A percentile compares a stretch with the other conserved stretches of the same genome.
Evolutionary conservation across 2,113 vertebrate species (phyloP).

Genomic region (Hippocampus barbouri): DNA sequence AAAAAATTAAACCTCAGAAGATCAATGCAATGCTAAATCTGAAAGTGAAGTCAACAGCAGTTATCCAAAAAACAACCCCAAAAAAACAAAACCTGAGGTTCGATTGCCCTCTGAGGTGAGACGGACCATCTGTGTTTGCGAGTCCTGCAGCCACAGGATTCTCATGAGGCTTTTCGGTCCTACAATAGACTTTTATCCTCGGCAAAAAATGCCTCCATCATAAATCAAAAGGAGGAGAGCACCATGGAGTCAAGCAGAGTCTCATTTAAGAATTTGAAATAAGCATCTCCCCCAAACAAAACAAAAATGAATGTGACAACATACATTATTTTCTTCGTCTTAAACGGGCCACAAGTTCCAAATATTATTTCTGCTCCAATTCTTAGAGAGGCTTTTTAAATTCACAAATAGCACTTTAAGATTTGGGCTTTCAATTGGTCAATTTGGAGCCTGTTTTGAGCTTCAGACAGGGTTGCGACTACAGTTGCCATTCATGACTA

Average conservation of each 20-base stretch:
- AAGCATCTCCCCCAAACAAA: not conserved
- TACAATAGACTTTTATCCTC: not conserved
- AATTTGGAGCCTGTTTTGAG: not conserved
- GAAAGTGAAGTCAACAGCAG: not conserved
- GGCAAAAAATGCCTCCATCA: not conserved
- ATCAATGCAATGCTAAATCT: not conserved
- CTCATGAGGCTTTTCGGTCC: not conserved
- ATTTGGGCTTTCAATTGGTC: not conserved
- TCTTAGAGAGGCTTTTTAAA: not conserved
- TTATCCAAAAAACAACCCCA: too few species aligned
- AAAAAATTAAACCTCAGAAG: not conserved
- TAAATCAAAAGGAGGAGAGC: not conserved
- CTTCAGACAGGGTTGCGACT: not conserved
- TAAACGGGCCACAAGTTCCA: not conserved
- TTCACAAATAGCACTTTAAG: not conserved
- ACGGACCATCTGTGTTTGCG: too few species aligned
- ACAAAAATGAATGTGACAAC: not conserved
- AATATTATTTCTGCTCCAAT: not conserved
- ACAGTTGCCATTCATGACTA: conserved; percentile 4
- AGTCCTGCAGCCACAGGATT: not conserved
- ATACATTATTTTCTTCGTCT: not conserved
- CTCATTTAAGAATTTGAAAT: not conserved
- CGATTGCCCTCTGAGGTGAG: too few species aligned
- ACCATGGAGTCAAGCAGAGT: not conserved
- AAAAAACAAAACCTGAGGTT: not conserved